These are phyloP conservation scores for Pterocles gutturalis DNA, from an alignment of 2,113 vertebrate genomes.

Conservation along the genomic window DNA sequence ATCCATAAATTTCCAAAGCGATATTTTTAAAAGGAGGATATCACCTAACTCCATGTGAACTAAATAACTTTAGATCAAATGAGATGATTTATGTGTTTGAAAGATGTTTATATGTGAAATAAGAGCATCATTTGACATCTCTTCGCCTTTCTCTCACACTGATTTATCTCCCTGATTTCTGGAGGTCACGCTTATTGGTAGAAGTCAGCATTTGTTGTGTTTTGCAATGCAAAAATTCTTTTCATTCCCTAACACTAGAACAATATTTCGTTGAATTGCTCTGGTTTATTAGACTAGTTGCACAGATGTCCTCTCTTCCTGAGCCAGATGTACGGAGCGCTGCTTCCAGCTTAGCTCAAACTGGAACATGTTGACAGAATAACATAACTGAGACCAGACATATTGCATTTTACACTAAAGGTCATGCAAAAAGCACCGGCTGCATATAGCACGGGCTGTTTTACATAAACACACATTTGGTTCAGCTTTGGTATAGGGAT, in stretches of 20 bases:
- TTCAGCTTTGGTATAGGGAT: conserved; percentile 49
- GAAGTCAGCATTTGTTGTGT: conserved; percentile 52
- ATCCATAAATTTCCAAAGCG: conserved; percentile 46
- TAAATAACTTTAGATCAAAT: conserved; percentile 59
- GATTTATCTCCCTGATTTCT: conserved; percentile 56
- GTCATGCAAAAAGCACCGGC: conserved; percentile 47
- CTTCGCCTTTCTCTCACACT: neutral
- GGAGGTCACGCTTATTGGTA: conserved; percentile 15
- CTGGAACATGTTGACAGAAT: conserved; percentile 67
- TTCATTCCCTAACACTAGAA: conserved; percentile 46
- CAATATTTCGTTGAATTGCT: conserved; percentile 64
- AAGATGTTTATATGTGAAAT: conserved; percentile 46
- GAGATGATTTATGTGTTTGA: conserved; percentile 20
- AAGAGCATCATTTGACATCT: conserved; percentile 30
- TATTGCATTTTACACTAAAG: conserved; percentile 59
- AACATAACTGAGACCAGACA: conserved; percentile 67
- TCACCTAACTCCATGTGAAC: conserved; percentile 45
- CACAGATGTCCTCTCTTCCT: conserved; percentile 69
- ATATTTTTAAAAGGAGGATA: conserved; percentile 40
- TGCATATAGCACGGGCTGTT: conserved; percentile 59
- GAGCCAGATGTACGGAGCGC: conserved; percentile 61
- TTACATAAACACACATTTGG: conserved; percentile 65
- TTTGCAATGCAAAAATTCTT: conserved; percentile 63
- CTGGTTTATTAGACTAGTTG: conserved; percentile 51
- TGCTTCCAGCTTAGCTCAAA: conserved; percentile 68